A percentile compares a stretch with the other conserved stretches of the same genome.
phyloP scores from a whole-genome alignment of 1,140 invertebrate species.

The Hyposmocoma kahamanoa region DNA sequence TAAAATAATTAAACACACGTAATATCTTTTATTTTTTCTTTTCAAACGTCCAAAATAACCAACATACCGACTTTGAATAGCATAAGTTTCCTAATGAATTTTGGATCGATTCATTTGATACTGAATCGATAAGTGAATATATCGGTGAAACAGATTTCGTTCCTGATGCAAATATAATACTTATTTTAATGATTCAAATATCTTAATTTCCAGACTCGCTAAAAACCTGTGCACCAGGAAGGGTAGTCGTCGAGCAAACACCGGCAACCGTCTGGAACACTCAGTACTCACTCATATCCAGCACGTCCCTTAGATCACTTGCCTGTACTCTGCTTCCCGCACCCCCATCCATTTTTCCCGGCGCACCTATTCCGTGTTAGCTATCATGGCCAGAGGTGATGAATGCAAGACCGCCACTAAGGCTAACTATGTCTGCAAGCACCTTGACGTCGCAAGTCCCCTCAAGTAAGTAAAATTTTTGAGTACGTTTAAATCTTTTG shows the following conservation, averaged over 20 bases:
- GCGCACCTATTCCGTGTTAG: constrained; percentile 26
- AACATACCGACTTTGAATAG: too few relatives aligned
- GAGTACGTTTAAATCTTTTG: too few relatives aligned
- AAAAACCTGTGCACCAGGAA: constrained; percentile 83
- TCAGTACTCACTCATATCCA: constrained; percentile 85
- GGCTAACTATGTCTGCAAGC: constrained; percentile 51
- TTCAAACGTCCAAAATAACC: too few relatives aligned
- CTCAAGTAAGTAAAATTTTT: constrained; percentile 62
- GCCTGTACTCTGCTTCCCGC: constrained; percentile 10
- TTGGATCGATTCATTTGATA: too few relatives aligned
- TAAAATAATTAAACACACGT: too few relatives aligned
- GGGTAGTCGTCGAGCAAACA: constrained; percentile 84
- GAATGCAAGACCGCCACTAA: constrained; percentile 59
- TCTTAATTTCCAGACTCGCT: constrained; percentile 75
- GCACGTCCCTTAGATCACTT: constrained; percentile 82
- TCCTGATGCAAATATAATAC: too few relatives aligned
- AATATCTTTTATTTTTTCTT: too few relatives aligned
- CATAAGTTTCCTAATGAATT: too few relatives aligned
- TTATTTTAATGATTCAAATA: too few relatives aligned
- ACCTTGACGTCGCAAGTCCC: constrained; percentile 46
- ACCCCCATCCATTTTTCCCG: constrained; percentile 43
- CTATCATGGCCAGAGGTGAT: constrained; percentile 59
- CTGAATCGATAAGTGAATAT: too few relatives aligned
- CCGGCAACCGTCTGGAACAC: constrained; percentile 85
- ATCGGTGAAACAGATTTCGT: too few relatives aligned